Conservation (phyloP, 2,888 invertebrate species). For the Oegoconia quadripuncta region DNA sequence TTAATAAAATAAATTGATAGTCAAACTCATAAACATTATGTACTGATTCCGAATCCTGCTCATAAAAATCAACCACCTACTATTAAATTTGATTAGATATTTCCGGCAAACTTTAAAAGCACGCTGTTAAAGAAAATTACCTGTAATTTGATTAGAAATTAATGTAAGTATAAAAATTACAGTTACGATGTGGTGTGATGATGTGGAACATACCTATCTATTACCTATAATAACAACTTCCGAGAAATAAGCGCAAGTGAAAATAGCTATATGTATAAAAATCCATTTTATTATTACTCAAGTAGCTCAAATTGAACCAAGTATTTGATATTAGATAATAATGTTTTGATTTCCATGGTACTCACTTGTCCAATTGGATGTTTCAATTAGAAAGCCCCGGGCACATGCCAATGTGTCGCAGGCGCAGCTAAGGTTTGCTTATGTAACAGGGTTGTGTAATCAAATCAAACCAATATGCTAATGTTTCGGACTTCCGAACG, state of each 20-base stretch:
- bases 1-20: too few species aligned
- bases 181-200: too few species aligned
- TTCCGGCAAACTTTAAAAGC: too few species aligned
- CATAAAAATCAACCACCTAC: too few species aligned
- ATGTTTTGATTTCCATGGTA: constrained; percentile 20
- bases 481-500: constrained; percentile 67
- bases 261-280: constrained; percentile 1
- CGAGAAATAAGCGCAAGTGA: background rate
- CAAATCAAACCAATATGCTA: constrained; percentile 58
- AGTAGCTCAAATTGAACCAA: constrained; percentile 5
- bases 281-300: constrained; percentile 10
- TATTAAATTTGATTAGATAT: too few species aligned
- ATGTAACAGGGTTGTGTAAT: constrained; percentile 61
- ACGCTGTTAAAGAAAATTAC: too few species aligned
- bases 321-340: constrained; percentile 17
- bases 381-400: constrained; percentile 58
- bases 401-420: constrained; percentile 57
- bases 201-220: too few species aligned
- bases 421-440: constrained; percentile 30
- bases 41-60: too few species aligned
- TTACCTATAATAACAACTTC: background rate
- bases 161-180: too few species aligned
- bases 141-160: too few species aligned
- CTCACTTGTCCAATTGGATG: constrained; percentile 26
- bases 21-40: too few species aligned